Evolutionary conservation across 2,888 invertebrate species (phyloP).

Genomic region (Eulithis testata): DNA sequence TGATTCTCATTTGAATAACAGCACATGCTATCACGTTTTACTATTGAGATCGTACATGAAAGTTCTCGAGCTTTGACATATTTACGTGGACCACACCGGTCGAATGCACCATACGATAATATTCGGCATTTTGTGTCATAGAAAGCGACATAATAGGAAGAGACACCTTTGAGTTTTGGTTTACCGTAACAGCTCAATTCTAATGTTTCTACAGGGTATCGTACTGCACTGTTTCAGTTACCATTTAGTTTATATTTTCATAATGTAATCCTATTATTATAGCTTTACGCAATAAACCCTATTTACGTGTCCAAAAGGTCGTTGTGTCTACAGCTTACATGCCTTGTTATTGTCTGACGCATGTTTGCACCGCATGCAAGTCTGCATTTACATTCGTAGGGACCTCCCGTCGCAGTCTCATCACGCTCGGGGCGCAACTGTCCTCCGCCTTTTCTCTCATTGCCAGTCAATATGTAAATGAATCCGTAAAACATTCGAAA

Average conservation of each 20-base stretch:
- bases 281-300: conserved; percentile 9
- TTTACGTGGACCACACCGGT: conserved; percentile 66
- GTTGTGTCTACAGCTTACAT: conserved; percentile 45
- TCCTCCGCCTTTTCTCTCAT: conserved; percentile 69
- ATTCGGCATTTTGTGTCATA: conserved; percentile 35
- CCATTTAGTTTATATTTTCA: too few species aligned
- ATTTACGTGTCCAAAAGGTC: conserved; percentile 26
- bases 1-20: conserved; percentile 71
- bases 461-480: conserved; percentile 72
- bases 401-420: conserved; percentile 52
- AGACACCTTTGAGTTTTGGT: conserved; percentile 20
- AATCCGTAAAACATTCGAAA: conserved; percentile 56
- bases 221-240: background rate
- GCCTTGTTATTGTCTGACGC: conserved; percentile 53
- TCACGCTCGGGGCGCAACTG: conserved; percentile 58
- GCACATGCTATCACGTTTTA: conserved; percentile 67
- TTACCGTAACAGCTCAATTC: conserved; percentile 13
- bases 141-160: conserved; percentile 30
- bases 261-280: background rate
- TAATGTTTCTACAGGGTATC: background rate
- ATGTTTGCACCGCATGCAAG: conserved; percentile 54
- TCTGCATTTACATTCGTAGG: conserved; percentile 69
- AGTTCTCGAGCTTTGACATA: conserved; percentile 53
- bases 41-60: conserved; percentile 55
- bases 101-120: conserved; percentile 42